A percentile compares a stretch with the other conserved stretches of the same genome.
These are phyloP conservation scores for Ctenicera cuprea DNA, from an alignment of 2,888 invertebrate species.

Conservation along the genomic window DNA sequence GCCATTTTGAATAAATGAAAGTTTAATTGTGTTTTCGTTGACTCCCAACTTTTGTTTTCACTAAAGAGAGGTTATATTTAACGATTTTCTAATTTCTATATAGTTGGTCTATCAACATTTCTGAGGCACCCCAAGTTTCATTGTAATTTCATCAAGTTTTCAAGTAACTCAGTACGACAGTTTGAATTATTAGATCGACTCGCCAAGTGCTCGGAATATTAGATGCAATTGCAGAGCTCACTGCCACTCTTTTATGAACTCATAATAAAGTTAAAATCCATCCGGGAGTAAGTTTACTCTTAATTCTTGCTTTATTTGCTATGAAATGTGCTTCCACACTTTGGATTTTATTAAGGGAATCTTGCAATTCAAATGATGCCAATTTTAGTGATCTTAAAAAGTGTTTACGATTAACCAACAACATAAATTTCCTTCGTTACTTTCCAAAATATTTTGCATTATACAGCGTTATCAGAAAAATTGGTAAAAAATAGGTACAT, in stretches of 20 bases:
- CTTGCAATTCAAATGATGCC: constrained; percentile 13
- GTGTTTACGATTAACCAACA: not conserved
- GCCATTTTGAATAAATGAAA: constrained; percentile 37
- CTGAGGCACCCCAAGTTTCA: not conserved
- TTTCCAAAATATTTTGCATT: too few relatives aligned
- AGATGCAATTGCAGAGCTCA: constrained; percentile 32
- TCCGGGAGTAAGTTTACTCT: constrained; percentile 27
- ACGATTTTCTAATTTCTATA: constrained; percentile 9
- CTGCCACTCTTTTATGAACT: constrained; percentile 32
- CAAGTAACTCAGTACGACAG: constrained; percentile 12
- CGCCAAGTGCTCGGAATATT: constrained; percentile 23
- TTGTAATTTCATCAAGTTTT: constrained; percentile 28
- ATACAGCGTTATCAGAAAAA: too few relatives aligned
- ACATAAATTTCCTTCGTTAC: not conserved
- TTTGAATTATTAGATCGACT: constrained; percentile 28
- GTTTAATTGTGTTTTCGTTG: constrained; percentile 37
- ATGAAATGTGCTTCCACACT: constrained; percentile 31
- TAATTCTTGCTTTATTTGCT: constrained; percentile 33
- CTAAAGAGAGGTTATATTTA: constrained; percentile 10
- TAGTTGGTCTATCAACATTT: constrained; percentile 12
- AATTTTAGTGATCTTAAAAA: constrained; percentile 8
- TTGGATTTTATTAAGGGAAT: constrained; percentile 18
- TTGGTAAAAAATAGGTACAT: too few relatives aligned
- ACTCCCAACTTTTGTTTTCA: constrained; percentile 19
- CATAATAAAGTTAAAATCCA: constrained; percentile 33